Base-by-base conservation (phyloP, 2,113 vertebrate species). In the Ellobius talpinus region DNA sequence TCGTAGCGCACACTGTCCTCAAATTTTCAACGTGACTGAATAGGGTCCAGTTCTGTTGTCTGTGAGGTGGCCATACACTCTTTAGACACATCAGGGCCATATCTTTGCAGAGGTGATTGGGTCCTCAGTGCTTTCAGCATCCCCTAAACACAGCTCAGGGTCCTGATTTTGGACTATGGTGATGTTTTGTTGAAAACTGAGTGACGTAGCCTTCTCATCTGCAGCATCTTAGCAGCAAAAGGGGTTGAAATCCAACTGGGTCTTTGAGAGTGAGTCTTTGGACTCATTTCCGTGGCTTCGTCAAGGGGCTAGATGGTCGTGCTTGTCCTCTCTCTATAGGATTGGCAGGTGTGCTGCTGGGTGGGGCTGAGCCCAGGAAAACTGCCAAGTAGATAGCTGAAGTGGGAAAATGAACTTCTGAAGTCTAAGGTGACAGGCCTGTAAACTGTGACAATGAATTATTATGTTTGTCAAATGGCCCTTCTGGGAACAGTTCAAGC, bases 401-500 rank as follows among this genome's bases (percentile, higher is more conserved):
- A 78, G 73, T 72, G 73, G 68, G 63, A 52, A 90, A 79, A 55
- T 65, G 50, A 93, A 65, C 82, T 65, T 42, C 7, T 86, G 47
- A 87, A 74, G 58, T 70, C 52, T 31, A 36, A 66, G 87, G 31
- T 76, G 73, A 70, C 73, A 93, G 89, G 33, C 39, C 93, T 58
- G 65, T 79, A 89, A 95, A 72, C 23, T 72, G 5, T 61, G 47
- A 70, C 88, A 65, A 77, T 23, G 42, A 33, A 73, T 36, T 33
- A 9, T 73, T 33, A 9, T 73, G n/a, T 77, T 95, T 50, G 31
- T 78, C 70, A 81, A 4, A 29, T 52, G 36, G 70, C 61, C 42
- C 87, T 94, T 74, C 76, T 90, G 82, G 72, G 87, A 73, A 78
- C 45, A 91, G 82, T 93, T 55, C 58, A 76, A 42, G 4, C 92